Percentiles rank a stretch among this genome's conserved stretches.
phyloP scores from a whole-genome alignment of 2,888 invertebrate genomes.

The Chymomyza procnemis region DNA sequence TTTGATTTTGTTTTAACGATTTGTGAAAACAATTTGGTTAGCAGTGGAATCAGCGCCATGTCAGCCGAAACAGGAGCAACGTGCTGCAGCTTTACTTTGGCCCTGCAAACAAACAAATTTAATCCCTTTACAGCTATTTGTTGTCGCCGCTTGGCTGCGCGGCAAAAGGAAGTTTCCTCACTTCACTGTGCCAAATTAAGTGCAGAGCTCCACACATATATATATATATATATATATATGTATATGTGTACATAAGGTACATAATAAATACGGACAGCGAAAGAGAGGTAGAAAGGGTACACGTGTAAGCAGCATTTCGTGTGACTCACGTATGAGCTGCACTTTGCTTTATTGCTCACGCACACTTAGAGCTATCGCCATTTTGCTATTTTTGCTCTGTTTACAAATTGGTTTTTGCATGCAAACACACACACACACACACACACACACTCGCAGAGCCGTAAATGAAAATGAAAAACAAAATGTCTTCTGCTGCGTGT shows the following conservation, averaged over 20 bases:
- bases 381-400: slow-evolving; percentile 62
- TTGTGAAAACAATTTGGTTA: slow-evolving; percentile 63
- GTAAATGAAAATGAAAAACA: not conserved
- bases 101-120: not conserved
- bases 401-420: slow-evolving; percentile 70
- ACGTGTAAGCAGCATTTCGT: not conserved
- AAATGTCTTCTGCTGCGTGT: slow-evolving; percentile 14
- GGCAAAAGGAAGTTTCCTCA: not conserved
- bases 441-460: not conserved
- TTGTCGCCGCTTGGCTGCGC: not conserved
- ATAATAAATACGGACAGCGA: no score
- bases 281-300: no score
- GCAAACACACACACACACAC: slow-evolving; percentile 1
- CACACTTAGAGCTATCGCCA: slow-evolving; percentile 40
- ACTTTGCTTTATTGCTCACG: slow-evolving; percentile 62
- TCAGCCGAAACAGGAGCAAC: not conserved
- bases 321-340: slow-evolving; percentile 31
- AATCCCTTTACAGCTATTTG: not conserved
- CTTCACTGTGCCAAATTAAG: not conserved
- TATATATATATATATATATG: not conserved
- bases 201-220: not conserved
- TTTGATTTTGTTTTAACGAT: slow-evolving; percentile 72
- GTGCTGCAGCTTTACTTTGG: not conserved
- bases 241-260: not conserved
- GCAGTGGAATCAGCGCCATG: no score